A percentile compares a stretch with the other conserved stretches of the same genome.
Conservation (phyloP, 2,888 invertebrate genomes). For the Sinohyriopsis cumingii region DNA sequence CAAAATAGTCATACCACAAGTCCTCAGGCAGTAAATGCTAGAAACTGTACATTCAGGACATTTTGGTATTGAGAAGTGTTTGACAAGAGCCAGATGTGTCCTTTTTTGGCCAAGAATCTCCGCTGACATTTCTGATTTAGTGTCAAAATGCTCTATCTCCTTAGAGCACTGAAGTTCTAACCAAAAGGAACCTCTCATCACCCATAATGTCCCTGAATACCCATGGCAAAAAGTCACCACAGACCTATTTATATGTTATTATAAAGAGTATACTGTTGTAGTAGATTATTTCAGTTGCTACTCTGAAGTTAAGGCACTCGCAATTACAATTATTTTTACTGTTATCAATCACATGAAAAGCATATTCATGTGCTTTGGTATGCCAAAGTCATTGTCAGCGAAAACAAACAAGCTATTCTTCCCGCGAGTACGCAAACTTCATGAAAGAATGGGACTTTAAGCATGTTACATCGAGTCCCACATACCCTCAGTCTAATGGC, state of each 20-base stretch:
- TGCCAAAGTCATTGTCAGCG: too few relatives aligned
- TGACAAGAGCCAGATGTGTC: conserved; percentile 20
- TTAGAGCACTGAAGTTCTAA: conserved; percentile 23
- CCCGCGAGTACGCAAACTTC: too few relatives aligned
- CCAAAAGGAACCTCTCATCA: conserved; percentile 29
- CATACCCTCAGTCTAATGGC: too few relatives aligned
- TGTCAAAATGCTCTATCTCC: conserved; percentile 25
- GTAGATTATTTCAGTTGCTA: conserved; percentile 26
- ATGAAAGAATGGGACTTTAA: too few relatives aligned
- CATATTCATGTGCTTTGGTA: too few relatives aligned
- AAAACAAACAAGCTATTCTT: too few relatives aligned
- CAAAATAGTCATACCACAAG: conserved; percentile 25
- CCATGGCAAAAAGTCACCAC: conserved; percentile 35
- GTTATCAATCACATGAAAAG: too few relatives aligned
- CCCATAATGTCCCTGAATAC: conserved; percentile 17
- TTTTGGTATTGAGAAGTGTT: conserved; percentile 36
- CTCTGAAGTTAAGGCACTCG: conserved; percentile 16
- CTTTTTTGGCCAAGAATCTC: conserved; percentile 41
- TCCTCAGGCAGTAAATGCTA: conserved; percentile 25
- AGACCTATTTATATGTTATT: conserved; percentile 30
- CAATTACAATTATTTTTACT: too few relatives aligned
- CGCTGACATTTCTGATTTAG: conserved; percentile 24
- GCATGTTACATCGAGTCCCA: too few relatives aligned
- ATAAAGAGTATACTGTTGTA: conserved; percentile 23
- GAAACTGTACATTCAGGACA: conserved; percentile 31